Evolutionary conservation across 2,888 invertebrate genomes (phyloP), one percentile per base, ranked within the genome.

Genomic region (Molorchus minor): DNA sequence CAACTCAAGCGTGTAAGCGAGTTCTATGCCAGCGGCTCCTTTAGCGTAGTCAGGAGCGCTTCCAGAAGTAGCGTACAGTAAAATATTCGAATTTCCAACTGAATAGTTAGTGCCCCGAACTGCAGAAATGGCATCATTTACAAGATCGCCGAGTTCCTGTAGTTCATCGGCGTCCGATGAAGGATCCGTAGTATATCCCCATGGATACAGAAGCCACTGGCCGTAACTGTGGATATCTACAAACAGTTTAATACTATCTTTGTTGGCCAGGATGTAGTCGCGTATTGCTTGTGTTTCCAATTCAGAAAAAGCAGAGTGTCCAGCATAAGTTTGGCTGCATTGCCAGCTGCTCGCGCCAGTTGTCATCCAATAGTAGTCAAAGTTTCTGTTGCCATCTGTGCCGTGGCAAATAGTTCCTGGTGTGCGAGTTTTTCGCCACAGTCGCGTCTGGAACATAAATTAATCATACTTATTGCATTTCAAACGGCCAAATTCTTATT

Each of bases 341-440:
- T 75, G 74, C 45, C 73, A 57, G 13, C 38, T 25, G 61, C 76
- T 76, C 15, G 78, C 73, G 2, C 79, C 79, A 13, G 19, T 46
- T 58, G 63, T 84, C 81, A 84, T 86, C 90, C 91, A 92, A 58
- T 84, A 81, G 71, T 85, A 86, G 56, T 85, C 89, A 70, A 86
- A 93, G 80, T 93, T 93, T 1, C 92, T 82, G 77, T 93, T 93
- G 0, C 86, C 86, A 72, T 93, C 93, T 0, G 87, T 87, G 7
- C 93, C 93, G 1, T 80, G 79, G 67, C 92, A 92, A 0, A 77
- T 71, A 0, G 75, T 1, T 13, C 29, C 29, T 29, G 41, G 41
- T 17, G 46, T 30, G 8, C 49, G 43, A 45, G 47, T 55, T 53
- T 38, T 43, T 38, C 54, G 30, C 30, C 52, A 44, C n/a, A 61